A percentile compares a stretch with the other conserved stretches of the same genome.
phyloP scores from a whole-genome alignment of 92 coral and sea anemone species.

The Virgularia gustaviana region DNA sequence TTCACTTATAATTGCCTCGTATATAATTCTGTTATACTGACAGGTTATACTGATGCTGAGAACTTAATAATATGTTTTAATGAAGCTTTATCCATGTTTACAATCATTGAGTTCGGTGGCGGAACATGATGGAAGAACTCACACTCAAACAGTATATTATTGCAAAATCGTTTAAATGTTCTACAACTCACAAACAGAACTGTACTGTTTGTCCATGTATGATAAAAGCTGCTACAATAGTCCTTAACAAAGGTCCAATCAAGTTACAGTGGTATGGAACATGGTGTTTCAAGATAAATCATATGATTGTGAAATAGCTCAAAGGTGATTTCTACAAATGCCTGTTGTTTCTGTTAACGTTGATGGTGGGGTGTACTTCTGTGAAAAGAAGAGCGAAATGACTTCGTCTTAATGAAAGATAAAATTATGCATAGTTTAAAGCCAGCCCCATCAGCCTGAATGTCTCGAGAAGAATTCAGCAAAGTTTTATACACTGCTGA shows the following conservation, averaged over 20 bases:
- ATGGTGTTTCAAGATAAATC: conserved; percentile 5
- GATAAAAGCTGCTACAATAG: conserved; percentile 46
- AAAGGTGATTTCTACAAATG: conserved; percentile 7
- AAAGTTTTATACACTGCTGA: neutral
- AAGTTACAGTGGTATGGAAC: conserved; percentile 52
- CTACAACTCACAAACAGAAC: conserved; percentile 44
- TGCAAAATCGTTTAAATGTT: conserved; percentile 54
- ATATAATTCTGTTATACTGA: too few relatives aligned
- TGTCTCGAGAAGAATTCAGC: neutral
- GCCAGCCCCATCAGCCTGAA: neutral
- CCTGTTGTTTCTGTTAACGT: conserved; percentile 16
- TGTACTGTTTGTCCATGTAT: conserved; percentile 32
- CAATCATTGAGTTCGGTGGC: too few relatives aligned
- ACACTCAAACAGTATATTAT: conserved; percentile 52
- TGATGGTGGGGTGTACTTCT: neutral
- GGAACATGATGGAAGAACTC: conserved; percentile 51
- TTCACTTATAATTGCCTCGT: too few relatives aligned
- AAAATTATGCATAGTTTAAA: neutral
- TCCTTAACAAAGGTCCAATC: conserved; percentile 45
- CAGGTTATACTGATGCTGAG: too few relatives aligned
- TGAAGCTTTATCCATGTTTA: too few relatives aligned
- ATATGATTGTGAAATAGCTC: conserved; percentile 15
- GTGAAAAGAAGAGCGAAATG: conserved; percentile 5
- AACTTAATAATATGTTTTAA: too few relatives aligned
- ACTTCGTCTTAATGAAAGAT: neutral